phyloP scores from a whole-genome alignment of 2,113 vertebrate species.

The Poeciliopsis turrubarensis region DNA sequence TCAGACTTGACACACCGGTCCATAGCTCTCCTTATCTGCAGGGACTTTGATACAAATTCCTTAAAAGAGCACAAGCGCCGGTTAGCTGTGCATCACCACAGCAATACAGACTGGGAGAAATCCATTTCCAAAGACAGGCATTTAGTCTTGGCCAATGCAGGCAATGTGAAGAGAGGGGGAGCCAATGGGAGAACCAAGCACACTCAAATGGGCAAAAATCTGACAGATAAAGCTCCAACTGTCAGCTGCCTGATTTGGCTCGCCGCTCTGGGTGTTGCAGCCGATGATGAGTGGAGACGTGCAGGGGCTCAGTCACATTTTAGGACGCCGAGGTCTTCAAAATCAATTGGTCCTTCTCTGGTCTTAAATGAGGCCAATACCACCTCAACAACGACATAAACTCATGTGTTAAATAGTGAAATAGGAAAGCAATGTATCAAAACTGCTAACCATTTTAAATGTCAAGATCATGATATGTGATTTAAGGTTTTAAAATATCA shows the following conservation, averaged over 20 bases:
- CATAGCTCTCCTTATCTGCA: constrained; percentile 43
- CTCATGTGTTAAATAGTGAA: no score
- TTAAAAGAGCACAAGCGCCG: constrained; percentile 64
- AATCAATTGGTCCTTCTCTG: not conserved
- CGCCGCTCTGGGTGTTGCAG: constrained; percentile 15
- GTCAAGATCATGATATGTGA: not conserved
- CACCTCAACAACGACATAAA: not conserved
- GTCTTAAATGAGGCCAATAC: not conserved
- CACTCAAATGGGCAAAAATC: constrained; percentile 45
- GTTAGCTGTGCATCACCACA: constrained; percentile 66
- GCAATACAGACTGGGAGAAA: constrained; percentile 65
- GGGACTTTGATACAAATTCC: constrained; percentile 69
- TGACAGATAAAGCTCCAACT: constrained; percentile 44
- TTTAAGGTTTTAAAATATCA: not conserved
- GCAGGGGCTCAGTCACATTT: not conserved
- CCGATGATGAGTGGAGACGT: constrained; percentile 20
- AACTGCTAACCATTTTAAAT: not conserved
- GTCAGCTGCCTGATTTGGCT: constrained; percentile 32
- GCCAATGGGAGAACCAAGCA: constrained; percentile 53
- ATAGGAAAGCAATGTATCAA: not conserved
- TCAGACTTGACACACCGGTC: constrained; percentile 23
- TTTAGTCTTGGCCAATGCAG: constrained; percentile 55
- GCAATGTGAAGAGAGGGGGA: constrained; percentile 67
- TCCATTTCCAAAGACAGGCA: constrained; percentile 76
- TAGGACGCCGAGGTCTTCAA: not conserved